A percentile compares a stretch with the other conserved stretches of the same genome.
These are phyloP conservation scores for Cariama cristata DNA, from an alignment of 2,113 vertebrate genomes.

Conservation along the genomic window DNA sequence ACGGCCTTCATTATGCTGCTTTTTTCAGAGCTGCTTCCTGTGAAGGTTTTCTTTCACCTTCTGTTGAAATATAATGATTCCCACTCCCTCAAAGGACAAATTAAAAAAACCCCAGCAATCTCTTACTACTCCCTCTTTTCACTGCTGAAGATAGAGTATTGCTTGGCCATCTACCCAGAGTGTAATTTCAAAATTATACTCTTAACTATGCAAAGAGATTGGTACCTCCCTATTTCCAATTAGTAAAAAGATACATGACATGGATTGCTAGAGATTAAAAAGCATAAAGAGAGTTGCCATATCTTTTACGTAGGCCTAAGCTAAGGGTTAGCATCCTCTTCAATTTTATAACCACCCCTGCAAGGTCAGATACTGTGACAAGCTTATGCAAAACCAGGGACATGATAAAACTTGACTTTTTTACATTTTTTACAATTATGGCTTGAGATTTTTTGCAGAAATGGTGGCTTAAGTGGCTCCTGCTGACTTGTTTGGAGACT, in stretches of 20 bases:
- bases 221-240: background rate
- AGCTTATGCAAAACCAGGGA: background rate
- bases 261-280: background rate
- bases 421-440: background rate
- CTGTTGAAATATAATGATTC: background rate
- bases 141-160: background rate
- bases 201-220: background rate
- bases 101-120: background rate
- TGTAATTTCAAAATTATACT: background rate
- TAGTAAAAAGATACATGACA: background rate
- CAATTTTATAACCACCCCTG: background rate
- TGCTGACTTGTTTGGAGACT: background rate
- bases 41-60: background rate
- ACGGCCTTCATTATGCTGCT: background rate
- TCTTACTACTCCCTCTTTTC: background rate
- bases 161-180: background rate
- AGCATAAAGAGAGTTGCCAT: background rate
- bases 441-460: background rate
- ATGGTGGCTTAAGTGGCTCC: background rate
- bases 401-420: background rate
- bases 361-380: background rate
- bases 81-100: background rate
- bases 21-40: slow-evolving; percentile 7
- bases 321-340: background rate
- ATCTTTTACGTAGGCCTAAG: background rate